A percentile compares a stretch with the other conserved stretches of the same genome.
These are phyloP conservation scores for Campylorhamphus procurvoides DNA, from an alignment of 2,113 vertebrate genomes.

Conservation along the genomic window DNA sequence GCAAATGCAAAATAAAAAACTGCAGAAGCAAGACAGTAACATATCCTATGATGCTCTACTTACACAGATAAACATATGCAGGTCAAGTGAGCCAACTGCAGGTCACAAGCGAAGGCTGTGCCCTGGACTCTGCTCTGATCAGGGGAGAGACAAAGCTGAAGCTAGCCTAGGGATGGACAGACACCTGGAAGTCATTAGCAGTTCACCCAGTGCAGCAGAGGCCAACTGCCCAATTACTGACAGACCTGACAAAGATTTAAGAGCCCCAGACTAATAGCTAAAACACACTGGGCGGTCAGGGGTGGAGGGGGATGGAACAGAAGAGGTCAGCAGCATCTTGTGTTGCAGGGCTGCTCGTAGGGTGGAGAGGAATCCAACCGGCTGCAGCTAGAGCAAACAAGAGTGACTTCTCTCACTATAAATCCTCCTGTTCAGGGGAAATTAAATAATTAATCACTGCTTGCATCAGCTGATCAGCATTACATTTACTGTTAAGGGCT, in stretches of 20 bases:
- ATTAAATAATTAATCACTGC: neutral
- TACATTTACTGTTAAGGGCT: neutral
- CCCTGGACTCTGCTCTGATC: neutral
- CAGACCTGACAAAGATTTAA: neutral
- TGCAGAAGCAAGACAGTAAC: neutral
- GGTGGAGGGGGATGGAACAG: neutral
- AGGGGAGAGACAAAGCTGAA: neutral
- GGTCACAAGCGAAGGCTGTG: neutral
- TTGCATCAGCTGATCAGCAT: neutral
- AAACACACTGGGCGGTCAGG: neutral
- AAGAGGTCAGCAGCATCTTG: neutral
- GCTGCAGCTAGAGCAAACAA: neutral
- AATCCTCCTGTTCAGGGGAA: neutral
- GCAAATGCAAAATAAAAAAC: neutral
- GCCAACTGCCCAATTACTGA: neutral
- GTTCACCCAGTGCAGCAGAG: neutral
- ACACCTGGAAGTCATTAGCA: neutral
- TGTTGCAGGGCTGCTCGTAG: neutral
- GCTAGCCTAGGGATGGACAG: neutral
- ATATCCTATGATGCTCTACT: neutral
- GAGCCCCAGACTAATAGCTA: neutral
- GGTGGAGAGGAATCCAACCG: neutral
- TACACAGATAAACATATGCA: fast-evolving
- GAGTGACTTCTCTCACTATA: neutral
- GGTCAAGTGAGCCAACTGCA: neutral